Conservation (phyloP, 2,113 vertebrate genomes). For the Mesembrinibis cayennensis region DNA sequence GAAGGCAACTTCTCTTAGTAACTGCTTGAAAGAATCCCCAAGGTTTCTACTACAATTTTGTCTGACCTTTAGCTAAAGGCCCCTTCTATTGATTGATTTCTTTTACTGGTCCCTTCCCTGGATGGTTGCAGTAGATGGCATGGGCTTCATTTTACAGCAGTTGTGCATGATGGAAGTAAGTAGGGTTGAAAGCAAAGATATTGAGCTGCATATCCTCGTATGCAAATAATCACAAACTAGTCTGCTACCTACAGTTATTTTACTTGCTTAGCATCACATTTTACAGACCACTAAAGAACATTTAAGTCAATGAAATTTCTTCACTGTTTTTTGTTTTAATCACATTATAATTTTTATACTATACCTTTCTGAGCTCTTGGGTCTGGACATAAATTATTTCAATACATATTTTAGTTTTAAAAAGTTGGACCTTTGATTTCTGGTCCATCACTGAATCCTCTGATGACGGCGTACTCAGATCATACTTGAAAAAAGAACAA, state of each 20-base stretch:
- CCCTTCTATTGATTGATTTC: neutral
- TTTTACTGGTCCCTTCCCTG: neutral
- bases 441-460: neutral
- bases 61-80: constrained; percentile 41
- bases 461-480: neutral
- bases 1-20: neutral
- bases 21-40: neutral
- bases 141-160: neutral
- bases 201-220: neutral
- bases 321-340: neutral
- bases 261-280: neutral
- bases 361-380: neutral
- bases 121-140: neutral
- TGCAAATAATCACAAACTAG: neutral
- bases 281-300: neutral
- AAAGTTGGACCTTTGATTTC: neutral
- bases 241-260: neutral
- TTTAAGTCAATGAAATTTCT: neutral
- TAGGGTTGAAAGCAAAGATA: neutral
- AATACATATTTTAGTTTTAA: neutral
- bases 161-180: neutral
- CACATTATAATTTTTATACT: neutral
- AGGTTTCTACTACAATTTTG: neutral
- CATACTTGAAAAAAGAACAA: neutral
- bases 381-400: neutral